These are phyloP conservation scores for Irena cyanogastra DNA, from an alignment of 2,113 vertebrate species.

Conservation along the genomic window DNA sequence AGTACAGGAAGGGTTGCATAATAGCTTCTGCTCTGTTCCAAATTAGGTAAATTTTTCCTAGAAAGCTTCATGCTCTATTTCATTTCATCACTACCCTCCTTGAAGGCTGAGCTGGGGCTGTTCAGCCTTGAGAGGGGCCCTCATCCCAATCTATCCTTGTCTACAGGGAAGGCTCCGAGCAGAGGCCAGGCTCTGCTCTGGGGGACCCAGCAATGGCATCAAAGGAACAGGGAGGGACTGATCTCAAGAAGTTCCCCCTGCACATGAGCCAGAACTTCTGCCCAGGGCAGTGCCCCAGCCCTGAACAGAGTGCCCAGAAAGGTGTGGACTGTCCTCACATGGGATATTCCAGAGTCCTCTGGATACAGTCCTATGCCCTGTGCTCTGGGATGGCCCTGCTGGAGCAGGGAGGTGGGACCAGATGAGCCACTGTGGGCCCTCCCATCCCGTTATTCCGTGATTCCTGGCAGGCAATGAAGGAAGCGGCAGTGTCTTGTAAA, in stretches of 20 bases:
- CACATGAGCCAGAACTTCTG: not conserved
- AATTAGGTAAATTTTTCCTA: not conserved
- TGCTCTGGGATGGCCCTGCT: too few species aligned
- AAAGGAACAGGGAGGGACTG: not conserved
- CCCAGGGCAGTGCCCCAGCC: not conserved
- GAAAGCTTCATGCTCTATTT: not conserved
- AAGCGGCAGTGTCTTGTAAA: rapidly evolving
- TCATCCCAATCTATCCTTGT: too few species aligned
- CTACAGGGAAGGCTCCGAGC: not conserved
- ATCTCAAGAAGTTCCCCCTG: not conserved
- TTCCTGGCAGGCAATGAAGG: rapidly evolving
- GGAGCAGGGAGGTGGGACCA: too few species aligned
- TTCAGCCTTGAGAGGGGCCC: not conserved
- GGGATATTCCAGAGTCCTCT: not conserved
- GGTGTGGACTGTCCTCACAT: too few species aligned
- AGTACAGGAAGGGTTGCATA: not conserved
- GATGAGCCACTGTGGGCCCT: not conserved
- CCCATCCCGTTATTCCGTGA: too few species aligned
- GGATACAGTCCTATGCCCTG: not conserved
- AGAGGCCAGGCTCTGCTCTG: not conserved
- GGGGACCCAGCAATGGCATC: not conserved
- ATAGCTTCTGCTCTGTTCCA: not conserved
- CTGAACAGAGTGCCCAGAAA: not conserved
- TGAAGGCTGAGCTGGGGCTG: not conserved
- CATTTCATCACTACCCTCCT: not conserved